Evolutionary conservation across 1,140 invertebrate genomes (phyloP).

Genomic region (Hirudo medicinalis): DNA sequence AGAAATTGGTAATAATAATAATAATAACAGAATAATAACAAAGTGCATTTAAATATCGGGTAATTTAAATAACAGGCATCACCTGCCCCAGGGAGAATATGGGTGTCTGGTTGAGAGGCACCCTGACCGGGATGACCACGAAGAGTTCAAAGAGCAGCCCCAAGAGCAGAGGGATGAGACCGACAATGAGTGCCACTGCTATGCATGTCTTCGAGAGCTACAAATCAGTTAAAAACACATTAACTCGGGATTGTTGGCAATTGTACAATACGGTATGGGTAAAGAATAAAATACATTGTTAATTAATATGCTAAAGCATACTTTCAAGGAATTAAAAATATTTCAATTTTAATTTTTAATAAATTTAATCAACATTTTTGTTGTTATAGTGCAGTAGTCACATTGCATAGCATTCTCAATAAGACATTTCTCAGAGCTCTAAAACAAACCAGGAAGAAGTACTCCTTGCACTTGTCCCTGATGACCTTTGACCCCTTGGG

Average conservation of each 20-base stretch:
- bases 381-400: too few species aligned
- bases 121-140: constrained; percentile 77
- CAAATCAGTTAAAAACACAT: constrained; percentile 22
- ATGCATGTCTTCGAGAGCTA: constrained; percentile 50
- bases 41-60: background rate
- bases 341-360: too few species aligned
- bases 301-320: too few species aligned
- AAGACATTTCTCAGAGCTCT: background rate
- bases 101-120: constrained; percentile 82
- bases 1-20: background rate
- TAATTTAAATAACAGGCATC: constrained; percentile 16
- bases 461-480: constrained; percentile 57
- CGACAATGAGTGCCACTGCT: constrained; percentile 57
- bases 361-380: too few species aligned
- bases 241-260: background rate
- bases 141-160: constrained; percentile 80
- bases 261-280: too few species aligned
- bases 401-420: constrained; percentile 5
- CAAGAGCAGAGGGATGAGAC: constrained; percentile 79
- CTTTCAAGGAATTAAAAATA: too few species aligned
- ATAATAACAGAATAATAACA: background rate
- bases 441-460: constrained; percentile 44
- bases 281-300: too few species aligned
- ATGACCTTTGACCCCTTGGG: constrained; percentile 70
- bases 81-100: constrained; percentile 68